Conservation (phyloP, 2,888 invertebrate genomes). For the Rotaria sp. region DNA sequence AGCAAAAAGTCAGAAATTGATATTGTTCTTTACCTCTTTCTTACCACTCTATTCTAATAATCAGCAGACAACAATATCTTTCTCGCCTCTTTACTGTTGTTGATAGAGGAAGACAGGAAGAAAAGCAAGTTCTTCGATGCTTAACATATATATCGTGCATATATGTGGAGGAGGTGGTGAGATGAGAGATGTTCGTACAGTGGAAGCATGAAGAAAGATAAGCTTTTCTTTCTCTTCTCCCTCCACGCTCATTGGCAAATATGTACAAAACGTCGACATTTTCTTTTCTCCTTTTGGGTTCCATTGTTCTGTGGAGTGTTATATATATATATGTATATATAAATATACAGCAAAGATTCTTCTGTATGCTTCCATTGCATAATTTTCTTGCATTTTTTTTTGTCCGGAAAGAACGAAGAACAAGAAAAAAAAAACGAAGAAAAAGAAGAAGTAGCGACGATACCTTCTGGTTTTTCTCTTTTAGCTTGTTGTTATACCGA, state of each 20-base stretch:
- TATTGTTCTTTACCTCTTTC: background rate
- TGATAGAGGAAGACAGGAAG: background rate
- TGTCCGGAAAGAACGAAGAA: background rate
- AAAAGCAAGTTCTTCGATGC: slow-evolving; percentile 4
- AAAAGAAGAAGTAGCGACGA: background rate
- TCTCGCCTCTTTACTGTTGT: background rate
- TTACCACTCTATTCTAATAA: background rate
- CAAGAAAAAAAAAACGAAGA: background rate
- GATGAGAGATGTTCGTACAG: background rate
- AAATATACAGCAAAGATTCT: background rate
- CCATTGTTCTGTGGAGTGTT: slow-evolving; percentile 14
- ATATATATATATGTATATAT: background rate
- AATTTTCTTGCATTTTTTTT: slow-evolving; percentile 13
- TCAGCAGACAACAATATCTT: background rate
- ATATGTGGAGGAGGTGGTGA: background rate
- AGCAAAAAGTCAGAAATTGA: background rate
- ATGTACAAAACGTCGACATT: slow-evolving; percentile 1
- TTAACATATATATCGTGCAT: background rate
- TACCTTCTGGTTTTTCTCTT: slow-evolving; percentile 10
- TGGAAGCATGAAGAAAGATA: slow-evolving; percentile 15
- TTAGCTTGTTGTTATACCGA: background rate
- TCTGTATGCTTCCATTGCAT: background rate
- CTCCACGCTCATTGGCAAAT: background rate
- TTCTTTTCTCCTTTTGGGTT: slow-evolving; percentile 11
- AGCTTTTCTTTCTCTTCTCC: slow-evolving; percentile 17